A percentile compares a stretch with the other conserved stretches of the same genome.
Conservation (phyloP, 2,797 vertebrate species). For the Microtus obscurus region DNA sequence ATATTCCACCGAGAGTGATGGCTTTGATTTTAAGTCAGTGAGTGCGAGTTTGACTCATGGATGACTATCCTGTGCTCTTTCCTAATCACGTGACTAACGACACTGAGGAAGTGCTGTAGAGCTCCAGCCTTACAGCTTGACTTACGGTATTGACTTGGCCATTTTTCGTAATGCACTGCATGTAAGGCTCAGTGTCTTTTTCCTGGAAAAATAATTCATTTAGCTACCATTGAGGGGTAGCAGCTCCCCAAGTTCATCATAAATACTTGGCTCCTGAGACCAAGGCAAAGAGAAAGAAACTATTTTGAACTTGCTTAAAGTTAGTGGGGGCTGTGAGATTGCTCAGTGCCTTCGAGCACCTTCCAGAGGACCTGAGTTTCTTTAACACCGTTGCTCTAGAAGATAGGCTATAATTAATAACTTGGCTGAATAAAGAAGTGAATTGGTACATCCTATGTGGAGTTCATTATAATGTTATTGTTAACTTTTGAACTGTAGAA, state of each 20-base stretch:
- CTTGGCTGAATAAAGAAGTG: conserved; percentile 28
- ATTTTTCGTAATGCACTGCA: background rate
- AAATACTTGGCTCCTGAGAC: conserved; percentile 45
- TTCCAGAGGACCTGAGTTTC: background rate
- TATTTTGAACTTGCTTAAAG: conserved; percentile 33
- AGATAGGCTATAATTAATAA: background rate
- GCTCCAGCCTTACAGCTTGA: background rate
- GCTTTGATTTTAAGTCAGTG: conserved; percentile 52
- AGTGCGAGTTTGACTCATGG: conserved; percentile 67
- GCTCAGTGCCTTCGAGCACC: background rate
- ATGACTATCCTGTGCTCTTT: conserved; percentile 18
- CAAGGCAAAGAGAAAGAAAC: conserved; percentile 6
- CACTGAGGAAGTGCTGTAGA: background rate
- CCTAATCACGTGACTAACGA: conserved; percentile 39
- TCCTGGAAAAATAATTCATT: conserved; percentile 7
- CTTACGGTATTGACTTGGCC: conserved; percentile 18
- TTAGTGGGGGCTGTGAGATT: background rate
- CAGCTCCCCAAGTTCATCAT: background rate
- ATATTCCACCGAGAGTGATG: background rate
- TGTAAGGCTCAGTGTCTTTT: background rate
- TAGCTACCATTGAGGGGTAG: background rate
- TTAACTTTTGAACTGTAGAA: conserved; percentile 53
- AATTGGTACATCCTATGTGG: background rate
- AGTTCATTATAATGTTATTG: background rate
- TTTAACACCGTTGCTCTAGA: background rate